phyloP scores from a whole-genome alignment of 1,140 invertebrate species.

The Camponotus vicinus region DNA sequence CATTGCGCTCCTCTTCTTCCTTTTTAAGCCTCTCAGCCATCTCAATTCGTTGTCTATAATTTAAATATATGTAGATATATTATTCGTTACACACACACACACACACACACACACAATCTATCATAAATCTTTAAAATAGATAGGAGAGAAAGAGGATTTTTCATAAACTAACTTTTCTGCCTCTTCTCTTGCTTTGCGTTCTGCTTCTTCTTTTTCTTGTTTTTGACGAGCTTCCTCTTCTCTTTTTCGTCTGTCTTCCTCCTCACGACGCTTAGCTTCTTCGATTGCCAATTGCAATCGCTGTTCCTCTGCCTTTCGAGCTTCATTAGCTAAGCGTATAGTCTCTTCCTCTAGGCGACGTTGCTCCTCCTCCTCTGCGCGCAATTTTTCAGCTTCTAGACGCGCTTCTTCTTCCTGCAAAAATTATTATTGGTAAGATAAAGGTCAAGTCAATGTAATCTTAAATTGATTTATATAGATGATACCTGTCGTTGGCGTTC shows the following conservation, averaged over 20 bases:
- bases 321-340: constrained; percentile 90
- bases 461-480: constrained; percentile 39
- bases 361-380: constrained; percentile 94
- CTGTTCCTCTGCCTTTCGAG: constrained; percentile 91
- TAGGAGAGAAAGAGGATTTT: not conserved
- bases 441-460: not conserved
- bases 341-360: constrained; percentile 92
- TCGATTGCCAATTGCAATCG: constrained; percentile 91
- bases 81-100: not conserved
- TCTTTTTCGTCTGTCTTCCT: constrained; percentile 88
- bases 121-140: not conserved
- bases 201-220: constrained; percentile 92
- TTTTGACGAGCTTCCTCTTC: constrained; percentile 91
- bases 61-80: constrained; percentile 15
- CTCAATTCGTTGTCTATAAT: constrained; percentile 90
- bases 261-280: constrained; percentile 88
- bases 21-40: constrained; percentile 91
- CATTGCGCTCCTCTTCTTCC: constrained; percentile 93
- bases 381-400: constrained; percentile 91
- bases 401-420: constrained; percentile 90
- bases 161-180: constrained; percentile 87
- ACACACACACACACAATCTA: not conserved
- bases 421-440: constrained; percentile 49
- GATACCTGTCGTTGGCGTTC: constrained; percentile 90
- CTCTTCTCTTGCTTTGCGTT: constrained; percentile 92